A percentile compares a stretch with the other conserved stretches of the same genome.
Evolutionary conservation across 2,888 invertebrate species (phyloP).

Genomic region (Formica aserva): DNA sequence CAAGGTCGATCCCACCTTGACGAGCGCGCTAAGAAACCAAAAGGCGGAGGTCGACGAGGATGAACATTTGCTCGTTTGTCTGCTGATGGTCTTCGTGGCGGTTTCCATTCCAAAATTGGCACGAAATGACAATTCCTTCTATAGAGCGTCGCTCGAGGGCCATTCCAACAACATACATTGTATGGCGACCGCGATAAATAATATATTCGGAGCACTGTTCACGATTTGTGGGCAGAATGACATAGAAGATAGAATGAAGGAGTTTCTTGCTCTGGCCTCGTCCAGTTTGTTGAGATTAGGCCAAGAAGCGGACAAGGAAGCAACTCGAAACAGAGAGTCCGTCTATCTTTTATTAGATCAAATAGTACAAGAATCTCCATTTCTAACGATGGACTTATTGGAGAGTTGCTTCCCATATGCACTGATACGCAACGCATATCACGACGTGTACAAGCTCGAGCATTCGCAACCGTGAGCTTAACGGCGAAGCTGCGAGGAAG

Average conservation of each 20-base stretch:
- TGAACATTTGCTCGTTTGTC: constrained; percentile 96
- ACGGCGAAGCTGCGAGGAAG: constrained; percentile 12
- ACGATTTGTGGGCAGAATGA: constrained; percentile 98
- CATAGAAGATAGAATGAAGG: constrained; percentile 99
- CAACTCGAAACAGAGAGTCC: constrained; percentile 97
- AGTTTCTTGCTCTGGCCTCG: constrained; percentile 96
- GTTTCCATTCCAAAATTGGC: constrained; percentile 98
- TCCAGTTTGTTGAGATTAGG: constrained; percentile 97
- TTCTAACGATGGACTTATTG: constrained; percentile 98
- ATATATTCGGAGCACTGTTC: constrained; percentile 98
- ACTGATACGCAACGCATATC: constrained; percentile 98
- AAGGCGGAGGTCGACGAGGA: constrained; percentile 96
- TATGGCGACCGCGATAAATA: constrained; percentile 98
- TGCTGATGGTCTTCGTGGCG: constrained; percentile 99
- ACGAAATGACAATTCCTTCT: constrained; percentile 95
- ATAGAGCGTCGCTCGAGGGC: constrained; percentile 94
- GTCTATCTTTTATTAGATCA: constrained; percentile 98
- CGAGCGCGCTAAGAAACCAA: constrained; percentile 95
- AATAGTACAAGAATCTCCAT: constrained; percentile 99
- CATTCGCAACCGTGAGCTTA: constrained; percentile 87
- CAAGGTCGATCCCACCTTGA: constrained; percentile 97
- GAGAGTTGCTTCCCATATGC: constrained; percentile 99
- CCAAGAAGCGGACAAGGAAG: constrained; percentile 98
- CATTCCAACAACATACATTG: constrained; percentile 99
- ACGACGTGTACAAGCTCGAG: constrained; percentile 97